A percentile compares a stretch with the other conserved stretches of the same genome.
Conservation (phyloP, 1,140 invertebrate species). For the Sesamia nonagrioides region DNA sequence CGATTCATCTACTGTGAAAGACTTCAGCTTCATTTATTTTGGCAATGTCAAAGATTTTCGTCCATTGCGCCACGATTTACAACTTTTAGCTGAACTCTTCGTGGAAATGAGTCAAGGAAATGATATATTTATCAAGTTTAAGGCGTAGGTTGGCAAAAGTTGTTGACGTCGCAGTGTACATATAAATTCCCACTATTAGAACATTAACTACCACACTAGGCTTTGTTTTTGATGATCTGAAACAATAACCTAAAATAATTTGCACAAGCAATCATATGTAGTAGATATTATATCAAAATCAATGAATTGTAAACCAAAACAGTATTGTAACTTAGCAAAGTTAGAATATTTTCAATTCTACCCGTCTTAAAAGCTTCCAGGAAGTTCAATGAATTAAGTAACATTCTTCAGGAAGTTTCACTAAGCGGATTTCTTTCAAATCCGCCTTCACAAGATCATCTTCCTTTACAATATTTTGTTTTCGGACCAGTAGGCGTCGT, state of each 20-base stretch:
- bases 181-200: not conserved
- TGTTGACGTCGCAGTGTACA: not conserved
- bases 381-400: slow-evolving; percentile 20
- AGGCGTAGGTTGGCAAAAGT: not conserved
- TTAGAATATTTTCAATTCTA: not conserved
- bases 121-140: slow-evolving; percentile 2
- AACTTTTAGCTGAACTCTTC: not conserved
- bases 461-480: slow-evolving; percentile 40
- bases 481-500: not conserved
- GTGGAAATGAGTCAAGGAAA: not conserved
- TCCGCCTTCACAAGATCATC: slow-evolving; percentile 5
- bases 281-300: not conserved
- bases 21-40: not conserved
- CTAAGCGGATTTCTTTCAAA: slow-evolving; percentile 6
- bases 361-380: not conserved
- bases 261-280: not conserved
- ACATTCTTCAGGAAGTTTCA: slow-evolving; percentile 13
- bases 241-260: not conserved
- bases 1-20: not conserved
- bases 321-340: not conserved
- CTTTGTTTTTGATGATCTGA: not conserved
- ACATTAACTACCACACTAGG: not conserved
- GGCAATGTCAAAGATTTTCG: slow-evolving; percentile 15
- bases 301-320: not conserved
- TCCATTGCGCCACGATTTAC: not conserved